Evolutionary conservation across 2,797 vertebrate species (phyloP), one percentile per base, ranked within the genome.

Genomic region (Myotis planiceps): DNA sequence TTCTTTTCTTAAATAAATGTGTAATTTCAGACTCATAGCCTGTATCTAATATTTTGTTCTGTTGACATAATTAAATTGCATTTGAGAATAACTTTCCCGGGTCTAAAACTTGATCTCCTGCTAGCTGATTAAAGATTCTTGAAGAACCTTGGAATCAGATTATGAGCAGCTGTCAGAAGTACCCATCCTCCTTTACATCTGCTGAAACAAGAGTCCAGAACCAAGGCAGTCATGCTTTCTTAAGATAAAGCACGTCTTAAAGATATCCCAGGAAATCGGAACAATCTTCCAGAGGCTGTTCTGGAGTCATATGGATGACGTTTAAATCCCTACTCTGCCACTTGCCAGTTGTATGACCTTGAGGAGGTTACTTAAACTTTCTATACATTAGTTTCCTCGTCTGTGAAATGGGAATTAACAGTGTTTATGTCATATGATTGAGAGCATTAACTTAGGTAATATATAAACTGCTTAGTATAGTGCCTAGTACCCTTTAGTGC

Each of bases 21-120:
- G 4, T 42, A 85, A 86, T 71, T 95, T 93, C 75, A 96, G 66
- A 69, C 10, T 93, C 45, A 85, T 32, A 34, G 42, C 4, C 25
- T 51, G 5, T 47, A 69, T 34, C 27, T 92, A 94, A 32, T 32
- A 86, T 55, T 85, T 71, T 96, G n/a, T 87, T 80, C 85, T 72
- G 27, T 72, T 15, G 47, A 69, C n/a, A 32, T 60, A 92, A 69
- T 83, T 87, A 75, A 21, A 76, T 68, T 87, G 2, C 69, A 92
- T 58, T 93, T 81, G 69, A 86, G 66, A 93, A 80, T 71, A 53
- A 87, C 16, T 4, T 79, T 53, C 1, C 29, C 60, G 86, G n/a
- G 21, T 63, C 21, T 90, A 9, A 90, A 96, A 72, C 32, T 13
- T 68, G 51, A 80, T 72, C 27, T 92, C 92, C 37, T 85, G 19